Conservation (phyloP, 2,797 vertebrate genomes). For the Peromyscus melanophrys region DNA sequence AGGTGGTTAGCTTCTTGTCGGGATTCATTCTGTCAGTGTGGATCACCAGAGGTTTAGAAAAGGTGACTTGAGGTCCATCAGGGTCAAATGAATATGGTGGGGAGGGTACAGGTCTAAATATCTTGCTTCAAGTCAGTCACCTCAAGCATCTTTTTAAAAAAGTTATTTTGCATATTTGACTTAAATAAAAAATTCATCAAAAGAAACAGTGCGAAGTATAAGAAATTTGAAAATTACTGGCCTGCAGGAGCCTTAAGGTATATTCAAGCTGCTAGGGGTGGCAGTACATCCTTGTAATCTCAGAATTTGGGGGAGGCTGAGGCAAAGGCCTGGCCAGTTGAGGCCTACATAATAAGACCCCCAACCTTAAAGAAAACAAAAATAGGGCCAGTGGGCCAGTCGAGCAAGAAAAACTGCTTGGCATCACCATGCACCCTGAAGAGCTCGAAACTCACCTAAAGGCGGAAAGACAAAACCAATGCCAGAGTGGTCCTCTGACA, state of each 20-base stretch:
- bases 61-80: not conserved
- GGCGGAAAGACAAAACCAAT: not conserved
- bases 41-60: not conserved
- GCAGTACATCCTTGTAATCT: not conserved
- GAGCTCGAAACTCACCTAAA: not conserved
- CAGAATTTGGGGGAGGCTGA: not conserved
- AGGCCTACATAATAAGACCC: not conserved
- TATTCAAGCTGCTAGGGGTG: not conserved
- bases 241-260: not conserved
- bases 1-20: not conserved
- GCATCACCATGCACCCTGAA: not conserved
- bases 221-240: not conserved
- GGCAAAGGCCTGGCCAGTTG: not conserved
- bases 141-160: not conserved
- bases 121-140: constrained; percentile 34
- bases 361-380: not conserved
- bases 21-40: not conserved
- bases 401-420: not conserved
- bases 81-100: not conserved
- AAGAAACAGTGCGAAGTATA: not conserved
- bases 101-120: not conserved
- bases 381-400: not conserved
- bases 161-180: constrained; percentile 42
- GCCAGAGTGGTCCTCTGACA: not conserved
- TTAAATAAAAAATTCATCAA: constrained; percentile 52